These are phyloP conservation scores for Clarias batrachus DNA, from an alignment of 2,113 vertebrate genomes.

Conservation along the genomic window DNA sequence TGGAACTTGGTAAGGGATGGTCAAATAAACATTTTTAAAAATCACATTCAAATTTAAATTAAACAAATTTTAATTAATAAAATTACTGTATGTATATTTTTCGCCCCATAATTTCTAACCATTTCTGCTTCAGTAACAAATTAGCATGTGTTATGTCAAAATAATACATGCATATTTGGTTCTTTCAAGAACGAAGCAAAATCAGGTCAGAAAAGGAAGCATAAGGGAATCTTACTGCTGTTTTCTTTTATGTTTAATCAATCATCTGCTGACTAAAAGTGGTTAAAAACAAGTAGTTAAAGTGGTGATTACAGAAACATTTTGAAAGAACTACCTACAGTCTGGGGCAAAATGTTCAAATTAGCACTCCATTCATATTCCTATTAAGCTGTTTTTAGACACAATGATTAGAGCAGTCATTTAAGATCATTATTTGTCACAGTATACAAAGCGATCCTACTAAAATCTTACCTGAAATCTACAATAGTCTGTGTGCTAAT, in stretches of 20 bases:
- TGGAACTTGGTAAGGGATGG: too few species aligned
- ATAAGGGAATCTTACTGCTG: neutral
- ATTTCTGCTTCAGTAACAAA: too few species aligned
- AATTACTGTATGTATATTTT: too few species aligned
- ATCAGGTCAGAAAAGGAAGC: neutral
- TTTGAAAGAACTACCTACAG: too few species aligned
- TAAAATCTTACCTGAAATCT: neutral
- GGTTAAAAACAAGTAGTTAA: neutral
- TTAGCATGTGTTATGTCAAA: too few species aligned
- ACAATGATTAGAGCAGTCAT: neutral
- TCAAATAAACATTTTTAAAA: too few species aligned
- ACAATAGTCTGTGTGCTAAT: neutral
- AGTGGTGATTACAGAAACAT: neutral
- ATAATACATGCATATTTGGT: neutral
- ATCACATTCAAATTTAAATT: too few species aligned
- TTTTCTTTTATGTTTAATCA: neutral
- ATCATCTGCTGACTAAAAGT: neutral
- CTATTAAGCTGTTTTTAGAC: neutral
- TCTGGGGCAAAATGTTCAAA: neutral
- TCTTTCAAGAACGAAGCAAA: neutral
- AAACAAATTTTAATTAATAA: too few species aligned
- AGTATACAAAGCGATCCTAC: neutral
- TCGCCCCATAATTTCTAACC: too few species aligned
- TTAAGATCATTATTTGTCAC: neutral
- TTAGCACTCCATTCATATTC: neutral